Percentiles rank a stretch among this genome's conserved stretches.
phyloP scores from a whole-genome alignment of 2,797 vertebrate genomes.

The Peromyscus nudipes region DNA sequence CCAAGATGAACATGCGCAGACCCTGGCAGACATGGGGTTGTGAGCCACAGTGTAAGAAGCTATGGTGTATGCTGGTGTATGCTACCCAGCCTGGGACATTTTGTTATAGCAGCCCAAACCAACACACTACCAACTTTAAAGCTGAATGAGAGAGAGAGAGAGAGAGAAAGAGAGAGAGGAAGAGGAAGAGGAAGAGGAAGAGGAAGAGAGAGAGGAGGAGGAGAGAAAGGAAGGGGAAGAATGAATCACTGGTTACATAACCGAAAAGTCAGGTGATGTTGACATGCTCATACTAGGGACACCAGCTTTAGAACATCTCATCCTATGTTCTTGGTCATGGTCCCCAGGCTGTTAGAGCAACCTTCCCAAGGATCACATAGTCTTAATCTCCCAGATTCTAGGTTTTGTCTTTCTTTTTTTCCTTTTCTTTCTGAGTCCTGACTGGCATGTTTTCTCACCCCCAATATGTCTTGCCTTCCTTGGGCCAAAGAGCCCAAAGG shows the following conservation, averaged over 20 bases:
- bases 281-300: not conserved
- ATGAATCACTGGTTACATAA: not conserved
- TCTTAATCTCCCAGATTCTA: not conserved
- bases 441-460: slow-evolving; percentile 1
- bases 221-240: not conserved
- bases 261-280: not conserved
- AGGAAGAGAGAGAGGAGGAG: not conserved
- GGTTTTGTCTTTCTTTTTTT: not conserved
- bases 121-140: not conserved
- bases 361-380: not conserved
- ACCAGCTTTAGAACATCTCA: not conserved
- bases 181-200: not conserved
- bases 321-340: not conserved
- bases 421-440: slow-evolving; percentile 26
- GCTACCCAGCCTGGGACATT: not conserved
- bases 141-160: not conserved
- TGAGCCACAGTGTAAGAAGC: not conserved
- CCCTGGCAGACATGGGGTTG: not conserved
- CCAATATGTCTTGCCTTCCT: slow-evolving; percentile 33
- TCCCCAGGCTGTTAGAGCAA: not conserved
- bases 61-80: not conserved
- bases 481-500: slow-evolving; percentile 22
- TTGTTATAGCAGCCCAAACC: not conserved
- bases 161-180: too few relatives aligned
- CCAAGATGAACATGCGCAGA: not conserved